A percentile compares a stretch with the other conserved stretches of the same genome.
Evolutionary conservation across 2,888 invertebrate species (phyloP).

Genomic region (Phortica magna): DNA sequence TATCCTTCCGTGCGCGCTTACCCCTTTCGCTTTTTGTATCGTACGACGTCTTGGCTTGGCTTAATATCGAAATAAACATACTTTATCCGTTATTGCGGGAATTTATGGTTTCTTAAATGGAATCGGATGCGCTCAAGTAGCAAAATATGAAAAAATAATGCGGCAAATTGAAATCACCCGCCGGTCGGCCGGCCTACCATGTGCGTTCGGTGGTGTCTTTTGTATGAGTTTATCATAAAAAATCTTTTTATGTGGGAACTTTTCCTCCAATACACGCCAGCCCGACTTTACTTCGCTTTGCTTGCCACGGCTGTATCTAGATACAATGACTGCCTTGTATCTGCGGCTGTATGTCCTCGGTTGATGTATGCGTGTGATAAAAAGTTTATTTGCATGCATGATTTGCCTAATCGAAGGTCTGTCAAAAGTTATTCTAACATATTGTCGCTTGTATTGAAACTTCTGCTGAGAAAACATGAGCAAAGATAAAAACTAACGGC

Average conservation of each 20-base stretch:
- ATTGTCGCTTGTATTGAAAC: constrained; percentile 1
- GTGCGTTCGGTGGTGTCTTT: background rate
- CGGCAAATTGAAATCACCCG: constrained; percentile 51
- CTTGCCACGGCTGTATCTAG: constrained; percentile 15
- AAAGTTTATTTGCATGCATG: constrained; percentile 28
- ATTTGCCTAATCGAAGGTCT: constrained; percentile 31
- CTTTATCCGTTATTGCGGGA: constrained; percentile 70
- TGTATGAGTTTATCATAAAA: constrained; percentile 18
- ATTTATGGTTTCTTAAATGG: constrained; percentile 71
- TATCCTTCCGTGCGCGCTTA: background rate
- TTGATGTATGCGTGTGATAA: constrained; percentile 20
- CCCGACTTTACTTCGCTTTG: background rate
- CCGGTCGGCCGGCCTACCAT: background rate
- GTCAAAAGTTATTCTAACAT: constrained; percentile 11
- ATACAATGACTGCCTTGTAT: background rate
- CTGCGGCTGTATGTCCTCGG: background rate
- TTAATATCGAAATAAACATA: constrained; percentile 71
- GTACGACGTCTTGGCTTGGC: constrained; percentile 45
- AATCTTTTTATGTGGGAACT: constrained; percentile 34
- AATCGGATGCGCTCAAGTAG: constrained; percentile 28
- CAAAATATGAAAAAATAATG: constrained; percentile 45
- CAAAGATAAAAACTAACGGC: no score
- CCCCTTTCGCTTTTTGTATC: constrained; percentile 39
- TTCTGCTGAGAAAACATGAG: no score
- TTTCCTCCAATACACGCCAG: constrained; percentile 20